phyloP scores from a whole-genome alignment of 2,113 vertebrate species.

The Paralichthys olivaceus region DNA sequence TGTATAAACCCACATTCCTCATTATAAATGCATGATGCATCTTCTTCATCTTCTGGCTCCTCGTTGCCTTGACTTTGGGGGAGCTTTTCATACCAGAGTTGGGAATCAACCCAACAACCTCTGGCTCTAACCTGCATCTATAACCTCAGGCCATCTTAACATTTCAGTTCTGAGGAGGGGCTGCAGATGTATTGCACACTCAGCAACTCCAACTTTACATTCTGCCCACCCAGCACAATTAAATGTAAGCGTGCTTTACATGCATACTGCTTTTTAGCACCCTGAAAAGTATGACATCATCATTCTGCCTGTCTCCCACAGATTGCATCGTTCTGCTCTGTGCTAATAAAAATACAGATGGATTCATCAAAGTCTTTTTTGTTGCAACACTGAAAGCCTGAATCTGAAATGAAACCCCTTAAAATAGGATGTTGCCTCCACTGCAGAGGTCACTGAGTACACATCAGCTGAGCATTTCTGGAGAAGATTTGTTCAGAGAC shows the following conservation, averaged over 20 bases:
- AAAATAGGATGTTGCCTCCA: slow-evolving; percentile 39
- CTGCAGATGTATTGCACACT: slow-evolving; percentile 58
- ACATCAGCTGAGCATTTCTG: slow-evolving; percentile 26
- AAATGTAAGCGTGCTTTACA: slow-evolving; percentile 51
- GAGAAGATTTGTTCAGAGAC: neutral
- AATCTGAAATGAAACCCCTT: slow-evolving; percentile 41
- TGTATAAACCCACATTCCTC: neutral
- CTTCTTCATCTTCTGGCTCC: too few relatives aligned
- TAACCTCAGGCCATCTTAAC: slow-evolving; percentile 30
- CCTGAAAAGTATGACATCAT: slow-evolving; percentile 73
- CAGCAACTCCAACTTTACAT: slow-evolving; percentile 69
- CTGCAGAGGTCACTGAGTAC: slow-evolving; percentile 70
- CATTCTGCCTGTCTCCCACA: slow-evolving; percentile 13
- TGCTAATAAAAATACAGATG: neutral
- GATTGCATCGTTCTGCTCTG: slow-evolving; percentile 14
- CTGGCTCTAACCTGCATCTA: slow-evolving; percentile 33
- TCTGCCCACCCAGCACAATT: slow-evolving; percentile 59
- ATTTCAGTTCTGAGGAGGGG: slow-evolving; percentile 11
- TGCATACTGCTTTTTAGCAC: slow-evolving; percentile 44
- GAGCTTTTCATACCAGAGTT: slow-evolving; percentile 5
- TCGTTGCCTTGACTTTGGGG: slow-evolving; percentile 4
- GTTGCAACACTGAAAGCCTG: slow-evolving; percentile 4
- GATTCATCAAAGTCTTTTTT: slow-evolving; percentile 23
- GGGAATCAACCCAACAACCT: slow-evolving; percentile 41
- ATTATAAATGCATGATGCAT: neutral